Base-by-base conservation (phyloP, 2,797 vertebrate species). In the Erethizon dorsatum region DNA sequence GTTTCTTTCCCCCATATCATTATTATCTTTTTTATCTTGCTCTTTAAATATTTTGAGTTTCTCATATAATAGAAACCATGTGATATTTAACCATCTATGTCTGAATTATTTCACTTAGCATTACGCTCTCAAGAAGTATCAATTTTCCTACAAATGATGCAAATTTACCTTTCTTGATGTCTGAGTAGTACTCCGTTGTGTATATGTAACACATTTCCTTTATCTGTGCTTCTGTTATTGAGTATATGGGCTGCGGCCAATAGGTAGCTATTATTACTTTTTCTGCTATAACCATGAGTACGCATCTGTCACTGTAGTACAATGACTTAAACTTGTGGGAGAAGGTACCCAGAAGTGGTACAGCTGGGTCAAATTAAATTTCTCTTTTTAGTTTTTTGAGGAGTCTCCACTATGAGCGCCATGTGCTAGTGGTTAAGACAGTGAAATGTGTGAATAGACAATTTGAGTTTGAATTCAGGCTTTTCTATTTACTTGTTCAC, bases 381-480 rank as follows among this genome's bases (percentile, higher is more conserved):
- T 47, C 45, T 75, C 73, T 47, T 47, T 28, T 41, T 41, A 47
- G 71, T 14, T 75, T 75, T 45, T 75, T 75, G 41, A 47, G 71
- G 11, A 28, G 6, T 47, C 71, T 26, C 20, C 71, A 75, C 14
- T 59, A 11, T 22, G 52, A 92, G 50, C 77, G 3, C 22, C 20
- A 5, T 56, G 14, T 7, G 2, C 13, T 17, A 11, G 6, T 22
- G 15, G n/a, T n/a, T 79, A 26, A 71, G n/a, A 82, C 67, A 37
- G 5, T 26, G 20, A 69, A 83, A n/a, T 67, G 20, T 71, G 12
- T 54, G 22, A 83, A 78, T 15, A 59, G 41, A 65, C 10, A 26
- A 67, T 20, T 28, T 78, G 59, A 9, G 12, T 96, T 94, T 73
- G 52, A 95, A 87, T 86, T n/a, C 50, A 63, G 65, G 17, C 15